A percentile compares a stretch with the other conserved stretches of the same genome.
Evolutionary conservation across 2,797 vertebrate species (phyloP).

Genomic region (Sylvia borin): DNA sequence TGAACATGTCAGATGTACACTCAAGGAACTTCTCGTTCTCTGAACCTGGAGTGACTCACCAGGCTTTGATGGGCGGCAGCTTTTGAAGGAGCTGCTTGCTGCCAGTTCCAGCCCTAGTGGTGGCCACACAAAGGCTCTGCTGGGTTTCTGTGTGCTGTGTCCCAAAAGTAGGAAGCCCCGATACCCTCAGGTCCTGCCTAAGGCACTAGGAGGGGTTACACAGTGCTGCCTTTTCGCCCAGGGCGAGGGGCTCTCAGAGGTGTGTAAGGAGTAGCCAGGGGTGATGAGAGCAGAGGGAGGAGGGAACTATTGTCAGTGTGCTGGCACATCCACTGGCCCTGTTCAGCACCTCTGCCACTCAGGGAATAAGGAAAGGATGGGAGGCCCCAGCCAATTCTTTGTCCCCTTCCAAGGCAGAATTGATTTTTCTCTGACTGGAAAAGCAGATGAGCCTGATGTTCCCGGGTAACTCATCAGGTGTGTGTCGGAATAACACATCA

Average conservation of each 20-base stretch:
- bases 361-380: neutral
- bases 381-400: neutral
- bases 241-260: neutral
- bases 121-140: neutral
- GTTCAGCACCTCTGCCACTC: neutral
- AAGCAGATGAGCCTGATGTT: neutral
- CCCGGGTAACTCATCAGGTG: neutral
- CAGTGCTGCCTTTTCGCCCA: no score
- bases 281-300: neutral
- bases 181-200: neutral
- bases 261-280: neutral
- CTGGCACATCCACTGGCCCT: neutral
- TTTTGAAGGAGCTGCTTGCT: neutral
- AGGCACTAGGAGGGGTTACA: neutral
- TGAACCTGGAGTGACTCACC: neutral
- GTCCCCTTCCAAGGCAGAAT: neutral
- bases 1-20: neutral
- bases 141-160: neutral
- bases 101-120: rapidly evolving
- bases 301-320: neutral
- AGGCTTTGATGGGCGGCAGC: neutral
- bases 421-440: neutral
- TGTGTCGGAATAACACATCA: neutral
- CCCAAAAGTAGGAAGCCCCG: neutral
- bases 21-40: rapidly evolving